A percentile compares a stretch with the other conserved stretches of the same genome.
These are phyloP conservation scores for Lampropteryx suffumata DNA, from an alignment of 2,888 invertebrate genomes.

Conservation along the genomic window DNA sequence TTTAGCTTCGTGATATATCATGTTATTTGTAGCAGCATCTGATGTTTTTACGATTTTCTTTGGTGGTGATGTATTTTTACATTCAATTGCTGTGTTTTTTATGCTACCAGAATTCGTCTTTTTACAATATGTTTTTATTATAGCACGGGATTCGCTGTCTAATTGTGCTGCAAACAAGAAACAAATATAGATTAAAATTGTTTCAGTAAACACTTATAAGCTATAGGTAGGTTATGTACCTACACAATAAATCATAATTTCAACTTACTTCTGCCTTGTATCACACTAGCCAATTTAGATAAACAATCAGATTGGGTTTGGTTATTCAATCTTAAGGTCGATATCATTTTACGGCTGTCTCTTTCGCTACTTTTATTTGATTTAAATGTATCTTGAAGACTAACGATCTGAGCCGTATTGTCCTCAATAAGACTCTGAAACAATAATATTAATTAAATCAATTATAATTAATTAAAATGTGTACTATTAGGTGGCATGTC, in stretches of 20 bases:
- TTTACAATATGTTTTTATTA: constrained; percentile 17
- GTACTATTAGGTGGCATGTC: too few relatives aligned
- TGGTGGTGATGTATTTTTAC: neutral
- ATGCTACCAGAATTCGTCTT: neutral
- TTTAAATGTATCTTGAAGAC: neutral
- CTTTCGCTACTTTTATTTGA: constrained; percentile 1
- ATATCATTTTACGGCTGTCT: constrained; percentile 16
- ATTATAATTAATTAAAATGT: too few relatives aligned
- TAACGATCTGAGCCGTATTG: neutral
- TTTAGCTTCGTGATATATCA: neutral
- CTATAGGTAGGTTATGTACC: too few relatives aligned
- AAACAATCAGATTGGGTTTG: constrained; percentile 6
- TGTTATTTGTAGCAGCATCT: constrained; percentile 6
- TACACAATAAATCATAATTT: neutral
- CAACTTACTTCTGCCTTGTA: constrained; percentile 23
- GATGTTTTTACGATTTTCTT: neutral
- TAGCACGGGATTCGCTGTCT: constrained; percentile 2
- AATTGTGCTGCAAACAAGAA: constrained; percentile 6
- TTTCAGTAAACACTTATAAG: too few relatives aligned
- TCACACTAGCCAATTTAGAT: constrained; percentile 11
- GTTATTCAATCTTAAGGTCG: constrained; percentile 7
- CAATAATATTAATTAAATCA: neutral
- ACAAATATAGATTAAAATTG: too few relatives aligned
- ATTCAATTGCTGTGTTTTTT: constrained; percentile 18
- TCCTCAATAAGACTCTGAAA: constrained; percentile 10